Conservation (phyloP, 2,888 invertebrate genomes). For the Allygus modestus region DNA sequence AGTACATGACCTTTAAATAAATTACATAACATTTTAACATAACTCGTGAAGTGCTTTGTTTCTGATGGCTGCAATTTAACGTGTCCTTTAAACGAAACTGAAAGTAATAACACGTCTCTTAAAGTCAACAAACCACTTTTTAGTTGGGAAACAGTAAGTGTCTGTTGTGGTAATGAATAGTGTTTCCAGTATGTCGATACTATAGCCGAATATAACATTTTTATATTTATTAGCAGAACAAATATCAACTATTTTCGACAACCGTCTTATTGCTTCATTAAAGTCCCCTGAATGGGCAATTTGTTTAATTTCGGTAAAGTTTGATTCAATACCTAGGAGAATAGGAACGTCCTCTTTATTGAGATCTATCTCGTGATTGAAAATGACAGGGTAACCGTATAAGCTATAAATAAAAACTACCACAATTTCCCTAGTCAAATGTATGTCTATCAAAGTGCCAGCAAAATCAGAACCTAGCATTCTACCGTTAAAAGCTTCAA, state of each 20-base stretch:
- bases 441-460: background rate
- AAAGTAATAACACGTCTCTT: no score
- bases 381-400: background rate
- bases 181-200: no score
- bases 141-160: no score
- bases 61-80: no score
- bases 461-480: background rate
- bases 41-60: no score
- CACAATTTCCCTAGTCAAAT: background rate
- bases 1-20: no score
- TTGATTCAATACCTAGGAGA: background rate
- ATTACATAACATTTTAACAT: no score
- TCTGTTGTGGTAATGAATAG: no score
- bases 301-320: background rate
- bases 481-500: slow-evolving; percentile 1
- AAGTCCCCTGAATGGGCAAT: background rate
- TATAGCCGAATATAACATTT: no score
- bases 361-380: background rate
- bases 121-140: no score
- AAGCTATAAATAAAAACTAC: slow-evolving; percentile 8
- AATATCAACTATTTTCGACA: background rate
- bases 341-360: background rate
- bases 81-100: no score
- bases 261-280: background rate
- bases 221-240: background rate